phyloP scores from a whole-genome alignment of 2,113 vertebrate species.

The Tenrec ecaudatus region DNA sequence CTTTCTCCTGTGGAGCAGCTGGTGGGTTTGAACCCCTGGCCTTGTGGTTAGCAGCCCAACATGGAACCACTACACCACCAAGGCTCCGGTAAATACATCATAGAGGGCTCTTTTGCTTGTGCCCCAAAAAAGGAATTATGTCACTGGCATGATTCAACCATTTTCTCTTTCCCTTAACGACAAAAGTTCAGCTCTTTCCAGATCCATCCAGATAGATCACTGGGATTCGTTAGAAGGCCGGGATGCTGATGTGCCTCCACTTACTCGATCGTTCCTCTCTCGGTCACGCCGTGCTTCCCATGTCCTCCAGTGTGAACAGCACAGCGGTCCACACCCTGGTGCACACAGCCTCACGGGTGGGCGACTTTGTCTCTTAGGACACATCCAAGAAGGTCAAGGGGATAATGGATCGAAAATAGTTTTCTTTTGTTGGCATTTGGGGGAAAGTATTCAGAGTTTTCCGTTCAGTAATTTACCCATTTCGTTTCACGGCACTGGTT shows the following conservation, averaged over 20 bases:
- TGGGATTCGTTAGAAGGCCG: not conserved
- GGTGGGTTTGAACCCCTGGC: no score
- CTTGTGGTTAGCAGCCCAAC: no score
- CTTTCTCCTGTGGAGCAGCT: no score
- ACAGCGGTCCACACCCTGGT: no score
- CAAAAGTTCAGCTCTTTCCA: not conserved
- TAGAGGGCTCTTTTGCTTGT: not conserved
- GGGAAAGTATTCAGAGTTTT: no score
- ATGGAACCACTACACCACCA: no score
- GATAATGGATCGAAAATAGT: no score
- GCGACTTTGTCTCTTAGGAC: not conserved
- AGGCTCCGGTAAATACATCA: not conserved
- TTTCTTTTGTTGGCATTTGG: no score
- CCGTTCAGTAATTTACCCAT: no score
- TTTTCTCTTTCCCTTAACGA: not conserved
- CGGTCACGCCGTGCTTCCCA: not conserved
- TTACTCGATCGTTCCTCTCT: slow-evolving; percentile 4
- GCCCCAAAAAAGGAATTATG: not conserved
- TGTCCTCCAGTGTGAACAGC: not conserved
- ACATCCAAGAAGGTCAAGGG: not conserved
- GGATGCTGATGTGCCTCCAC: not conserved
- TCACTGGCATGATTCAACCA: not conserved
- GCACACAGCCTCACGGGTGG: not conserved
- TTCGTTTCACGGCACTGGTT: no score
- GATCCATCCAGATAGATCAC: not conserved